These are phyloP conservation scores for Colostygia pectinataria DNA, from an alignment of 2,888 invertebrate species.

Conservation along the genomic window DNA sequence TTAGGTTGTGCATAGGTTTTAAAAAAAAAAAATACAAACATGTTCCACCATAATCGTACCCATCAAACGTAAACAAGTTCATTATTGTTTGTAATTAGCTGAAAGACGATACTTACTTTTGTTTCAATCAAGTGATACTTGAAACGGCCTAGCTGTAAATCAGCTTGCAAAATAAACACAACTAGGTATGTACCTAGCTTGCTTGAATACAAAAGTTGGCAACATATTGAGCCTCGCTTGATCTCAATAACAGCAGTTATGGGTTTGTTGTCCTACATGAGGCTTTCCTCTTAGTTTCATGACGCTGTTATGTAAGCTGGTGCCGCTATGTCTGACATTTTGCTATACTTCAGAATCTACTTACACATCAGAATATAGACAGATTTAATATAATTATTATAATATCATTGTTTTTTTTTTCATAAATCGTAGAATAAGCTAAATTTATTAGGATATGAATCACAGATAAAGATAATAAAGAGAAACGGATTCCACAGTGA, in stretches of 20 bases:
- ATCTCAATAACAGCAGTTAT: conserved; percentile 47
- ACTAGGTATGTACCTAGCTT: conserved; percentile 26
- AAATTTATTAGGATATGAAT: neutral
- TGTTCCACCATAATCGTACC: too few relatives aligned
- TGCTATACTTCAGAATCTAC: conserved; percentile 38
- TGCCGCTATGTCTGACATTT: conserved; percentile 59
- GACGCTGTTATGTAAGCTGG: conserved; percentile 51
- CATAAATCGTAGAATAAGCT: neutral
- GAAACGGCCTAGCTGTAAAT: conserved; percentile 4
- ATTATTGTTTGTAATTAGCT: too few relatives aligned
- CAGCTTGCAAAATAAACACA: conserved; percentile 15
- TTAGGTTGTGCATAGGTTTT: too few relatives aligned
- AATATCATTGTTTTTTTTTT: conserved; percentile 2
- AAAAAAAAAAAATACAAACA: too few relatives aligned
- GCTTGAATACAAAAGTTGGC: conserved; percentile 35
- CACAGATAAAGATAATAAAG: too few relatives aligned
- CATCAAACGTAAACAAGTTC: too few relatives aligned
- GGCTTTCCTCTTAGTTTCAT: conserved; percentile 38
- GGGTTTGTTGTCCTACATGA: conserved; percentile 55
- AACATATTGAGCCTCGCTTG: conserved; percentile 34
- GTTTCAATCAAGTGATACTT: neutral
- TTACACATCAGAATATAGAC: conserved; percentile 33
- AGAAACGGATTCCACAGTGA: too few relatives aligned
- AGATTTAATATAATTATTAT: conserved; percentile 11
- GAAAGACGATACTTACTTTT: too few relatives aligned